Evolutionary conservation across 2,888 invertebrate genomes (phyloP), one percentile per base, ranked within the genome.

Genomic region (Oscheius sp.): DNA sequence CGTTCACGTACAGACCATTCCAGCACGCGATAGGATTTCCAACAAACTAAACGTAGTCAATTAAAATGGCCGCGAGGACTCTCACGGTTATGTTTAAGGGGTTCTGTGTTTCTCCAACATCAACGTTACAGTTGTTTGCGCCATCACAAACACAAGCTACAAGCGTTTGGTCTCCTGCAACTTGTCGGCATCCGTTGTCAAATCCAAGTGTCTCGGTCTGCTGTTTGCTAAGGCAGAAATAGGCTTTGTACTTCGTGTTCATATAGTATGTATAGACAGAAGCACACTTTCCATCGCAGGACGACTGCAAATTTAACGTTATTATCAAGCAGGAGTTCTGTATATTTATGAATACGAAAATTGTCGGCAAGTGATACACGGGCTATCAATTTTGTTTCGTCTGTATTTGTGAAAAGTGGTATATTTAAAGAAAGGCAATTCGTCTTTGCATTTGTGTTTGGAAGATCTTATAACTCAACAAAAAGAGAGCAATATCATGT

Each of bases 241-340:
- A 82, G 21, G 80, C 77, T 73, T 81, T 78, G n/a, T 50, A 33
- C 47, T 78, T 65, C 13, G 35, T 62, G 73, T 75, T 75, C 68
- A 75, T 70, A 50, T 68, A 32, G 37, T 71, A 51, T 5, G 78
- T 77, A 48, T 79, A 65, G 10, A 80, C 60, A 2, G 82, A 80
- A 73, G 76, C 82, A 68, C 82, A 82, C 58, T 77, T 77, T 75
- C 82, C 82, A 42, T 77, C 74, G 62, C 82, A 81, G 60, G 77
- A 72, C 21, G 76, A 71, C 47, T 77, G 71, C 2, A 70, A 70
- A 55, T 58, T 32, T 1, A 11, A 29, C 21, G 7, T 21, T 21
- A 21, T 21, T 21, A 0, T 21, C 21, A 21, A 21, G 21, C 21
- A 21, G 21, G 21, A 21, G 21, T 21, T 21, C 21, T 21, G 21